These are phyloP conservation scores for Campylomormyrus tamandua DNA, from an alignment of 2,113 vertebrate genomes.

Conservation along the genomic window DNA sequence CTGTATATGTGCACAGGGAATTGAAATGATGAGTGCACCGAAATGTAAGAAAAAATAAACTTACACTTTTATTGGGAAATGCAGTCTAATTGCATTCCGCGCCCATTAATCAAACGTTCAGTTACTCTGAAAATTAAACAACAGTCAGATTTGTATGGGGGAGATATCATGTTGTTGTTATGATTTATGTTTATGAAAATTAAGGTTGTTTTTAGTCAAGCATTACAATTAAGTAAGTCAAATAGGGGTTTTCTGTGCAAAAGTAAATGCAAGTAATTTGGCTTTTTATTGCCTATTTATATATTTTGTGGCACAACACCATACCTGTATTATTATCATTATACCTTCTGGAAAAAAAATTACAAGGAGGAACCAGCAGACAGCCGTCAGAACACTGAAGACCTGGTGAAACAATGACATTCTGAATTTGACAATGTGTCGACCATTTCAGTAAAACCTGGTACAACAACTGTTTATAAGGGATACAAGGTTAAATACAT, in stretches of 20 bases:
- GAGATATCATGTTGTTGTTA: background rate
- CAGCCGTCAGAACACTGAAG: background rate
- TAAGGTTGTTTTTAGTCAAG: background rate
- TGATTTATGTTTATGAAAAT: background rate
- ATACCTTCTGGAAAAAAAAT: background rate
- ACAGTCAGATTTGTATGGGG: background rate
- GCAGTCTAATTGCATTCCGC: background rate
- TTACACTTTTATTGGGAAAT: conserved; percentile 4
- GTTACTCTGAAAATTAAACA: background rate
- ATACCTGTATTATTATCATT: background rate
- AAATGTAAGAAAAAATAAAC: background rate
- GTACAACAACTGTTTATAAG: background rate
- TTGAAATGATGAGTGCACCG: background rate
- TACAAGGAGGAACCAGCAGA: background rate
- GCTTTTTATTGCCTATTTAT: background rate
- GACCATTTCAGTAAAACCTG: background rate
- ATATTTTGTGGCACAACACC: background rate
- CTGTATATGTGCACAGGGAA: background rate
- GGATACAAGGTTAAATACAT: conserved; percentile 11
- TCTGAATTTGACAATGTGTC: background rate
- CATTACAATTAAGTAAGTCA: background rate
- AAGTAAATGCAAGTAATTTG: background rate
- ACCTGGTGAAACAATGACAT: background rate
- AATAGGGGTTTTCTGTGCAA: background rate
- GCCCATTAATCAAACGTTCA: background rate